phyloP scores from a whole-genome alignment of 1,140 invertebrate genomes.

The Zaprionus kolodkinae region DNA sequence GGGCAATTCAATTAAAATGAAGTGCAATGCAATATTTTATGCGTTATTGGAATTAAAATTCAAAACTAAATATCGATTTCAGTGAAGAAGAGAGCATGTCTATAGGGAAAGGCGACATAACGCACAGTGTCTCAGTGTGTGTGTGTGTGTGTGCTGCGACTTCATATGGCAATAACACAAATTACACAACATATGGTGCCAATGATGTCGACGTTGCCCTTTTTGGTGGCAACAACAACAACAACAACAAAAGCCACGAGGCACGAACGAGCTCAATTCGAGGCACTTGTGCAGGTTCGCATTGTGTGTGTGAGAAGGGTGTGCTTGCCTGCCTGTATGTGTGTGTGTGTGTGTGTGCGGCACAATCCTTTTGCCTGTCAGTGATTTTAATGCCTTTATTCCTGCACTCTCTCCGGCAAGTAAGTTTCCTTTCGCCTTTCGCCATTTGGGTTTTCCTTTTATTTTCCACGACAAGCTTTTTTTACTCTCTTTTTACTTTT shows the following conservation, averaged over 20 bases:
- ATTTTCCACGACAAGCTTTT: constrained; percentile 72
- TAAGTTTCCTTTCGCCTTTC: constrained; percentile 40
- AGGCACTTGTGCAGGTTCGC: constrained; percentile 27
- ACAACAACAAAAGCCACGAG: constrained; percentile 51
- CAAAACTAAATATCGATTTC: constrained; percentile 79
- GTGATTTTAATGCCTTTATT: constrained; percentile 83
- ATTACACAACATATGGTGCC: constrained; percentile 84
- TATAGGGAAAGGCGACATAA: constrained; percentile 48
- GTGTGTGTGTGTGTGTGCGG: constrained; percentile 65
- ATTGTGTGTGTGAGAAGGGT: constrained; percentile 20
- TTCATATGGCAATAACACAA: constrained; percentile 83
- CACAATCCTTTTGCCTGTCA: constrained; percentile 81
- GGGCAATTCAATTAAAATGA: constrained; percentile 76
- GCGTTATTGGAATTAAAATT: constrained; percentile 76
- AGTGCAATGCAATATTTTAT: constrained; percentile 76
- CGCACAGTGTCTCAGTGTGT: constrained; percentile 28
- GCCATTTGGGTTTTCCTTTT: constrained; percentile 34
- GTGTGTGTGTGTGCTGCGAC: constrained; percentile 45
- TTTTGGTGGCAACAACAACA: constrained; percentile 68
- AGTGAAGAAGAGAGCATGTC: constrained; percentile 18
- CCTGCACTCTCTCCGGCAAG: constrained; percentile 32
- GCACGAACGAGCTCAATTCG: constrained; percentile 22
- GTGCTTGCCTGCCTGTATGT: constrained; percentile 48
- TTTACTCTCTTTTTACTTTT: constrained; percentile 81
- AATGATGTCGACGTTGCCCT: constrained; percentile 78